Conservation (phyloP, 2,113 vertebrate species). For the Lagopus leucura region DNA sequence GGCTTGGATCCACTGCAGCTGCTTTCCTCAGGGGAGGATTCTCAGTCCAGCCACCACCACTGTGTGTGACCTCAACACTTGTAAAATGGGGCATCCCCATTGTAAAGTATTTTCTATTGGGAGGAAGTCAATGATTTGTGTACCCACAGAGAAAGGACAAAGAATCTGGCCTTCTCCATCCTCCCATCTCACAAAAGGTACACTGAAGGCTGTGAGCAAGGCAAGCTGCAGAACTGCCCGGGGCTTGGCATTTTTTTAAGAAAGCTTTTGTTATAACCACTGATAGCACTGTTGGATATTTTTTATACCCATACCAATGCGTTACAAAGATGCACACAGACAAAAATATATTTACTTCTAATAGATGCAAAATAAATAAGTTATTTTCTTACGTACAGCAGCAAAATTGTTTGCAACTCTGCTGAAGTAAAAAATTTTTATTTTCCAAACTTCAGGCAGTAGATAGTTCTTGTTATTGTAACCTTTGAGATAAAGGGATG, state of each 20-base stretch:
- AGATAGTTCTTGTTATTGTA: neutral
- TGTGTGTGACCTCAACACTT: neutral
- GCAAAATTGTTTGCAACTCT: too few relatives aligned
- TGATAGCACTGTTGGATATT: neutral
- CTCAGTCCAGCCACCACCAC: neutral
- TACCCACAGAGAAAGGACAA: neutral
- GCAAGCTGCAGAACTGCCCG: neutral
- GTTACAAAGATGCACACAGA: neutral
- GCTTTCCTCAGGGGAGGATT: neutral
- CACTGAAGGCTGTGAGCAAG: neutral
- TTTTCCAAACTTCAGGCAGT: neutral
- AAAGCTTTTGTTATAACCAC: neutral
- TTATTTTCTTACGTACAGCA: neutral
- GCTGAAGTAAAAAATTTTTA: neutral
- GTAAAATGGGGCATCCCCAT: neutral
- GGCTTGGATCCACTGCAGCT: accelerated
- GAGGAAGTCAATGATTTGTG: neutral
- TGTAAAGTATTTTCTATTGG: neutral
- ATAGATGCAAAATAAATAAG: neutral
- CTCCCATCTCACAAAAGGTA: neutral
- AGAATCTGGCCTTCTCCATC: too few relatives aligned
- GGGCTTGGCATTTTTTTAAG: neutral
- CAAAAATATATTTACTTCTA: neutral
- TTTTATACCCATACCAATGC: neutral
- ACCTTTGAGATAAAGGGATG: neutral